Percentiles rank a stretch among this genome's conserved stretches.
phyloP scores from a whole-genome alignment of 1,140 invertebrate species.

The Bombus sylvicola region DNA sequence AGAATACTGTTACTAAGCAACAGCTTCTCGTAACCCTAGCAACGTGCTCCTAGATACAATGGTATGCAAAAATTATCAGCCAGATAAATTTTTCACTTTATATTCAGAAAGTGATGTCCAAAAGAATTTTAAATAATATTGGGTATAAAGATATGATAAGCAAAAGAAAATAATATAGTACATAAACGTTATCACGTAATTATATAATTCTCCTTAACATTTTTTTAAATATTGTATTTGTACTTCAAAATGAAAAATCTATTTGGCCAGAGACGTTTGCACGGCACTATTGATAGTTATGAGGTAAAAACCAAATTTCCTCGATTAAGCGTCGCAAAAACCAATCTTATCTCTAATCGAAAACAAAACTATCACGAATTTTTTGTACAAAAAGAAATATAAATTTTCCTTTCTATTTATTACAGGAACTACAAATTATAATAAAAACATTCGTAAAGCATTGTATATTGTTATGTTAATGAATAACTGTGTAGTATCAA shows the following conservation, averaged over 20 bases:
- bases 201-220: too few species aligned
- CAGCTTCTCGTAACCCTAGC: slow-evolving; percentile 67
- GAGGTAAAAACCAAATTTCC: neutral
- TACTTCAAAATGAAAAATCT: too few species aligned
- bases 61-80: too few species aligned
- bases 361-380: neutral
- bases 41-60: slow-evolving; percentile 40
- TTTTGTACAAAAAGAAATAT: neutral
- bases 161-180: too few species aligned
- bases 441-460: neutral
- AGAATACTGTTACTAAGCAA: slow-evolving; percentile 78
- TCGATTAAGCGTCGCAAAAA: neutral
- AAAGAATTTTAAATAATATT: too few species aligned
- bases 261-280: too few species aligned
- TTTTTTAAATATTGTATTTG: too few species aligned
- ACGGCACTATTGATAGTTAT: too few species aligned
- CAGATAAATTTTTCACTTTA: too few species aligned
- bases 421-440: neutral
- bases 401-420: neutral
- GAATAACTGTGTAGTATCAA: neutral
- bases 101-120: too few species aligned
- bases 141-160: too few species aligned
- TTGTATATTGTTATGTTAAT: neutral
- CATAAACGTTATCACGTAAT: too few species aligned
- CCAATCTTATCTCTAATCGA: neutral